These are phyloP conservation scores for Ceratina calcarata DNA, from an alignment of 1,140 invertebrate genomes.

Conservation along the genomic window DNA sequence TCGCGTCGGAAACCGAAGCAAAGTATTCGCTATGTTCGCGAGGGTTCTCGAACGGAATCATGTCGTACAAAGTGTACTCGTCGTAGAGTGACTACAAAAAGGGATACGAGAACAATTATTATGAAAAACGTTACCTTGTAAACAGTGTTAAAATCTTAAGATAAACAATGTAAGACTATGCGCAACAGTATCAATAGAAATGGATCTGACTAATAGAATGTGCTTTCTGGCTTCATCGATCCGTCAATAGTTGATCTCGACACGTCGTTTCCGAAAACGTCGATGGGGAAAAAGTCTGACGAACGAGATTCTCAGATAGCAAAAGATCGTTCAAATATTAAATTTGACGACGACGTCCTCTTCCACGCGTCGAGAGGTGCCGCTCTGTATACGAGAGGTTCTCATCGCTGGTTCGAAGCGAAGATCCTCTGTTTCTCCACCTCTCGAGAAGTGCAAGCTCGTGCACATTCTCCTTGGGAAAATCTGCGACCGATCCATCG, in stretches of 20 bases:
- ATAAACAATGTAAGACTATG: constrained; percentile 42
- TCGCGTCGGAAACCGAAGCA: not conserved
- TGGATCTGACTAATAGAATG: constrained; percentile 34
- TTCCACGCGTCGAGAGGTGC: not conserved
- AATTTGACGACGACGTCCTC: constrained; percentile 22
- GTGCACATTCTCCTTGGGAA: constrained; percentile 9
- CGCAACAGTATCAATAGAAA: constrained; percentile 45
- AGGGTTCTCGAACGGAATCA: constrained; percentile 25
- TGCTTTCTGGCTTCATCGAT: constrained; percentile 6
- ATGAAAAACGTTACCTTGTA: constrained; percentile 36
- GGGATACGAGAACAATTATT: constrained; percentile 21
- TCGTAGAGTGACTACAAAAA: constrained; percentile 24
- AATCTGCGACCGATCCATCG: constrained; percentile 15
- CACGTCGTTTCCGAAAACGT: not conserved
- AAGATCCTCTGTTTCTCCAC: not conserved
- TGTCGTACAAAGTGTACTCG: not conserved
- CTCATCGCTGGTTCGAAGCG: too few relatives aligned
- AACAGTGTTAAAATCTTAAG: constrained; percentile 46
- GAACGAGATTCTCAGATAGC: not conserved
- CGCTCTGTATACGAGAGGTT: not conserved
- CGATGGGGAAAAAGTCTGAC: not conserved
- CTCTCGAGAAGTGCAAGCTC: not conserved
- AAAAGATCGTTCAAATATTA: constrained; percentile 1
- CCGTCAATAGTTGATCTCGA: not conserved
- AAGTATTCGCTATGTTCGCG: not conserved